A percentile compares a stretch with the other conserved stretches of the same genome.
These are phyloP conservation scores for Anthoscopus minutus DNA, from an alignment of 2,113 vertebrate species.

Conservation along the genomic window DNA sequence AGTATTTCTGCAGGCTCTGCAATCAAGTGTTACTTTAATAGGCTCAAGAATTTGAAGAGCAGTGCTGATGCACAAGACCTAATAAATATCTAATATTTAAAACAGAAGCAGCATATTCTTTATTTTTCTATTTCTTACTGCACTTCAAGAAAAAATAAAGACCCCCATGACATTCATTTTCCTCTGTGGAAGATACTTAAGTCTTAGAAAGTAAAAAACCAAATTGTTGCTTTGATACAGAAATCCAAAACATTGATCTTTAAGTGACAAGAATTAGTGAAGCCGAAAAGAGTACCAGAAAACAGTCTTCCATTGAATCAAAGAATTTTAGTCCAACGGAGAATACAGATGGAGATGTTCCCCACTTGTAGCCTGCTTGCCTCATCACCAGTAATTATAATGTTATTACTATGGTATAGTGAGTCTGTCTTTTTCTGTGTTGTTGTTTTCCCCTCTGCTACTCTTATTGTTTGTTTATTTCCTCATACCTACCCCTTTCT, in stretches of 20 bases:
- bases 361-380: conserved; percentile 52
- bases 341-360: conserved; percentile 44
- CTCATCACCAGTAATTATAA: conserved; percentile 53
- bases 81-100: not conserved
- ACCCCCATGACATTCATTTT: not conserved
- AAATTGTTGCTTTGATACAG: conserved; percentile 35
- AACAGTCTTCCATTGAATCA: conserved; percentile 34
- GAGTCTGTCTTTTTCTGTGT: conserved; percentile 29
- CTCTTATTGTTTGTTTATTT: not conserved
- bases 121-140: not conserved
- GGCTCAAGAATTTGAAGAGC: not conserved
- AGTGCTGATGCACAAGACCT: not conserved
- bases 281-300: conserved; percentile 43
- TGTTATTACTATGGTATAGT: conserved; percentile 48
- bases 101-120: not conserved
- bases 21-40: conserved; percentile 11
- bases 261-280: conserved; percentile 54
- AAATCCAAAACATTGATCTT: conserved; percentile 40
- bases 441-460: not conserved
- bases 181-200: not conserved
- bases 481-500: not conserved
- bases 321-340: conserved; percentile 40
- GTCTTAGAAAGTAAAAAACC: not conserved
- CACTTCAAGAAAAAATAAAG: not conserved
- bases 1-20: conserved; percentile 32